Evolutionary conservation across 1,140 invertebrate genomes (phyloP), one percentile per base, ranked within the genome.

Genomic region (Formica exsecta): DNA sequence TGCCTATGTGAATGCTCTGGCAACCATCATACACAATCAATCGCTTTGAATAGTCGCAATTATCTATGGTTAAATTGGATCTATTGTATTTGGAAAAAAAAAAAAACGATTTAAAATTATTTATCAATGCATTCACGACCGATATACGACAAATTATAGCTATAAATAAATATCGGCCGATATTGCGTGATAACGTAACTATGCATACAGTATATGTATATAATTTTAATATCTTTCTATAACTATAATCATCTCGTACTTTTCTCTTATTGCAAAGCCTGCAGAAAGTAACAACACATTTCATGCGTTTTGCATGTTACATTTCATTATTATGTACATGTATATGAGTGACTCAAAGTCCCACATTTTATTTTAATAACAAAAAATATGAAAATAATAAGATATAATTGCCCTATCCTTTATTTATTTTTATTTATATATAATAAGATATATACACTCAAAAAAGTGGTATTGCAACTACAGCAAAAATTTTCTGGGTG

Each of bases 31-130:
- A 11, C 25, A 61, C 16, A 22, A 44, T 36, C 13, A 68, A 44
- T 73, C 25, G 38, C 68, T 73, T 83, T 83, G 38, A 83, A 83
- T 62, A 74, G n/a, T 38, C 25, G 68, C 68, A 61, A 36, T 83
- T 83, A 81, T 81, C 68, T 44, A 25, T 44, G 8, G 8, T 74
- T 61, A 61, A 57, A 83, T 83, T 29, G 38, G 8, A 73, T 83
- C 54, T n/a, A 11, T 32, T 48, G 8, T 73, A 73, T 73, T 38
- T 36, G n/a, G 19, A 41, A 61, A 59, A n/a, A n/a, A n/a, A n/a
- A n/a, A n/a, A n/a, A n/a, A n/a, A 36, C 36, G 25, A 73, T 83
- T 61, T 19, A 16, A 44, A 73, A 44, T 9, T 22, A 62, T 83
- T 74, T 73, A 73, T 73, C 54, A 62, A 83, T 74, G 29, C 13